Conservation (phyloP, 2,888 invertebrate species). For the Suillia variegata region DNA sequence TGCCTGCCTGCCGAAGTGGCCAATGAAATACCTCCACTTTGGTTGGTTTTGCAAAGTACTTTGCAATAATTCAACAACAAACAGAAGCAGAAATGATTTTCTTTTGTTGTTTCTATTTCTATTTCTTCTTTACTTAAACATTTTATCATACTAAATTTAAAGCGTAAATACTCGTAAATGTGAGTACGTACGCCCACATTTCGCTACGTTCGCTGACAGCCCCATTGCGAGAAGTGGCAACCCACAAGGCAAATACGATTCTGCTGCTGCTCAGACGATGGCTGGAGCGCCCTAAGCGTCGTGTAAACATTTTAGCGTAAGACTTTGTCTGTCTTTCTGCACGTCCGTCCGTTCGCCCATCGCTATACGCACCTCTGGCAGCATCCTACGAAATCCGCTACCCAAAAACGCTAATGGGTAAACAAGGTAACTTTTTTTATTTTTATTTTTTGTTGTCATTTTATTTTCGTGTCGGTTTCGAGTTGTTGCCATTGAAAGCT, state of each 20-base stretch:
- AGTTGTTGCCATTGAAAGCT: slow-evolving; percentile 34
- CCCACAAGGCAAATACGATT: slow-evolving; percentile 27
- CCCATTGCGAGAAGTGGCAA: slow-evolving; percentile 22
- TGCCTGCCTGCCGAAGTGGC: background rate
- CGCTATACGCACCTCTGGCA: background rate
- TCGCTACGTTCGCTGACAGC: background rate
- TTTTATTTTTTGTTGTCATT: too few relatives aligned
- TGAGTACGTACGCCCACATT: background rate
- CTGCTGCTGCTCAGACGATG: slow-evolving; percentile 2
- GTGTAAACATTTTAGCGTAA: slow-evolving; percentile 42
- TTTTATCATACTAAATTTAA: slow-evolving; percentile 6
- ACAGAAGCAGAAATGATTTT: slow-evolving; percentile 36
- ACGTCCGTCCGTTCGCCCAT: background rate
- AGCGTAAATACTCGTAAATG: background rate
- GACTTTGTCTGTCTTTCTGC: too few relatives aligned
- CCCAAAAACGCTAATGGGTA: slow-evolving; percentile 54
- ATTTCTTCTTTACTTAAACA: background rate
- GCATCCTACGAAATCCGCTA: slow-evolving; percentile 5
- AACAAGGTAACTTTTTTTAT: too few relatives aligned
- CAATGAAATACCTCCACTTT: slow-evolving; percentile 16
- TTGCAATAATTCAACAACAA: slow-evolving; percentile 48
- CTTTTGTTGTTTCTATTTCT: slow-evolving; percentile 7
- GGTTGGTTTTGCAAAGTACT: slow-evolving; percentile 36
- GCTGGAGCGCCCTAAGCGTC: slow-evolving; percentile 28
- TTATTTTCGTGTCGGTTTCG: slow-evolving; percentile 19